Evolutionary conservation across 2,113 vertebrate species (phyloP), one percentile per base, ranked within the genome.

Genomic region (Microcebus griseorufus): DNA sequence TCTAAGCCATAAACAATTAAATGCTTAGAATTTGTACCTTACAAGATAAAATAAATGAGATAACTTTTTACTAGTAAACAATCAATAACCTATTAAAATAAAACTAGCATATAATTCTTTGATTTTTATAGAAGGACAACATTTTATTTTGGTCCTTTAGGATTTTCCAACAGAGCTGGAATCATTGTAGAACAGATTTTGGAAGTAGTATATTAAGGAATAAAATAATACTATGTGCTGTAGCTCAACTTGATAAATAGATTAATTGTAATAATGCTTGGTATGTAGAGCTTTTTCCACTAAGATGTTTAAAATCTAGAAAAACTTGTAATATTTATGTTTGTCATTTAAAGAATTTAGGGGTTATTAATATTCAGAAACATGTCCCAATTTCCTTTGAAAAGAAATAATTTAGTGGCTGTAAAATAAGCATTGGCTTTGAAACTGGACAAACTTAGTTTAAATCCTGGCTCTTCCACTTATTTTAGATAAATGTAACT

Each of bases 31-130:
- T 95, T 97, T 97, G 79, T 92, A 90, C 62, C 62, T 97, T 92
- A 92, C 87, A 97, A 96, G 73, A 93, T 67, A 97, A 95, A 98
- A 97, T 88, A 97, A 97, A 96, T 53, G 73, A 70, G 70, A 60
- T 91, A 94, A 39, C 23, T 53, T 98, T 98, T 97, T 80, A 70
- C 55, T 95, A 79, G 48, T 96, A 98, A 95, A 91, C 23, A 96
- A 76, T 96, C 97, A 97, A 93, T 98, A 97, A 39, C 96, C 96
- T 98, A 69, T 85, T 97, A 95, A 95, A 76, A 95, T 82, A 75
- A 91, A 58, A 73, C 20, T 76, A 85, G 45, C 95, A 79, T 88
- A 39, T 16, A 4, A 42, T 85, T 89, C 60, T 70, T 42, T 86
- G 58, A 42, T 51, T 96, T 94, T 96, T 92, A 20, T 76, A 64